Base-by-base conservation (phyloP, 2,113 vertebrate genomes). In the Lycocorax pyrrhopterus region DNA sequence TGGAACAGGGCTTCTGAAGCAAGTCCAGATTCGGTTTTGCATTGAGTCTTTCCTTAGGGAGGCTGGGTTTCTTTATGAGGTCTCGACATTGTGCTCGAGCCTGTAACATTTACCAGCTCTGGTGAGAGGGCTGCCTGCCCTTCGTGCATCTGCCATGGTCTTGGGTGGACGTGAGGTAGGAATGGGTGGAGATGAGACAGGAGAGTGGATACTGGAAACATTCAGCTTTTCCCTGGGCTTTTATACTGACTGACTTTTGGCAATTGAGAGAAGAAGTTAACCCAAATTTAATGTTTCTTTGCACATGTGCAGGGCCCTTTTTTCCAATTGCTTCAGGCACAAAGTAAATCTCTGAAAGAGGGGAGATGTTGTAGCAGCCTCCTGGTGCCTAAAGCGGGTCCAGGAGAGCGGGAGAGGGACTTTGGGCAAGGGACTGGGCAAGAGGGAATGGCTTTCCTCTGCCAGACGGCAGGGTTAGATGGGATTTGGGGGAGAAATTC, bases 241-340 rank as follows among this genome's bases (percentile, higher is more conserved):
- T 68, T 75, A 26, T 32, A 25, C 20, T 25, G 22, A 6, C 19
- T 23, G 25, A 5, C 25, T 75, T 94, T 39, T 39, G 20, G 41
- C 32, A 47, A 16, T 1, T 9, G 32, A 27, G n/a, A 37, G 53
- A 64, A 60, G 16, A 10, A 60, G 18, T 44, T 89, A 87, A 64
- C 56, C 2, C 2, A 35, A 75, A 79, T 67, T 20, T 55, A 37
- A 35, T 3, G 6, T 75, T 74, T 56, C 16, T 63, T 71, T 69
- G 55, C 7, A 5, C 3, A 1, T 5, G 12, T 26, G 15, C 25
- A 39, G 8, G 12, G 4, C 6, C 3, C 6, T 74, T 91, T 37
- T 60, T 29, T 4, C 67, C 43, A 62, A 2, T 16, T 2, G 0
- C 9, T 83, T 76, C 43, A 47, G 23, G 16, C 30, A 53, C 4